Base-by-base conservation (phyloP, 2,113 vertebrate genomes). In the Trichomycterus rosablanca region DNA sequence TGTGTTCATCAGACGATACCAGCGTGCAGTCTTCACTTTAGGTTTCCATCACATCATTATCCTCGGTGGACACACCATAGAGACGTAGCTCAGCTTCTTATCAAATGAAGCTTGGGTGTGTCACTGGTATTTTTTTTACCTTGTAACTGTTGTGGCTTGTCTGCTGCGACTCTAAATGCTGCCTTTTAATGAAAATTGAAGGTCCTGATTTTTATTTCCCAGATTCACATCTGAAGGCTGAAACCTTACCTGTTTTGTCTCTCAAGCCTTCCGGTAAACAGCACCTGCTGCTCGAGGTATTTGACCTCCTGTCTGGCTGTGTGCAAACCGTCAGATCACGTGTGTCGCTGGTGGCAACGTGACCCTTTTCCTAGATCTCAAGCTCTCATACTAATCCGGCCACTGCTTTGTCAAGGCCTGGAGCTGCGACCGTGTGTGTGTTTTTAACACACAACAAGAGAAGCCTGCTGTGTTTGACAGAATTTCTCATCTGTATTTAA, bases 381-480 rank as follows among this genome's bases (percentile, higher is more conserved):
- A 10, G 50, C 28, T 53, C 50, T 55, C n/a, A 30, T 51, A 55
- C 42, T 64, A 64, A 64, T 64, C 62, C 52, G 46, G 20, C 16
- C 39, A 15, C 32, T 35, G 43, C 32, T 48, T 55, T 56, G 62
- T 56, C 51, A n/a, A 48, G 32, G 52, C 43, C 23, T 30, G 40
- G 51, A 64, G 42, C 52, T 56, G 52, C 2, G 42, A 28, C 30
- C 23, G 15, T 37, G 16, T 64, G 62, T 64, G 55, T 64, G 56
- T 64, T 56, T 64, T 64, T 64, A 64, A 55, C 62, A 64, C 51
- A 22, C 52, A n/a, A n/a, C 56, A 56, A 64, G 52, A 64, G 52
- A 28, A 56, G 32, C 32, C 5, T 6, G 16, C 48, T 14, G 43
- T 51, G 43, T 64, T 55, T 56, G 42, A 64, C 42, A 55, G 42